Conservation (phyloP, 2,113 vertebrate genomes). For the Anoplopoma fimbria region DNA sequence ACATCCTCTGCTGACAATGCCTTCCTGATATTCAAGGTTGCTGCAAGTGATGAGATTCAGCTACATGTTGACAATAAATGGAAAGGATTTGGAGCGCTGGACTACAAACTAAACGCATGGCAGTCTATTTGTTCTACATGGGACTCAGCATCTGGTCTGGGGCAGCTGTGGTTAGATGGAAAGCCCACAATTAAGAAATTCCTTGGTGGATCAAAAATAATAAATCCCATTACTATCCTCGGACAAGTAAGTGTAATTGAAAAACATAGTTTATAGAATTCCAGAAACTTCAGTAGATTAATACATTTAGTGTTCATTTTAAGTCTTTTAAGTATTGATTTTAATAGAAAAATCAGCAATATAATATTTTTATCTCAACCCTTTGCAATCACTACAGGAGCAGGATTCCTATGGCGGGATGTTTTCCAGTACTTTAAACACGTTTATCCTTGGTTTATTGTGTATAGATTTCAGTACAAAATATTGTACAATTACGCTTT, state of each 20-base stretch:
- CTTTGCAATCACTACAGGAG: slow-evolving; percentile 23
- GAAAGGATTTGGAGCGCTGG: rapidly evolving
- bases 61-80: rapidly evolving
- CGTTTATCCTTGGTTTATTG: too few relatives aligned
- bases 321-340: background rate
- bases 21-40: slow-evolving; percentile 27
- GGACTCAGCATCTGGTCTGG: slow-evolving; percentile 44
- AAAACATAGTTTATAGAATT: background rate
- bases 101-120: slow-evolving; percentile 55
- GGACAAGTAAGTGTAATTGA: slow-evolving; percentile 12
- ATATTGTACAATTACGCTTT: too few relatives aligned
- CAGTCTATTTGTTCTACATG: slow-evolving; percentile 67
- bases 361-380: background rate
- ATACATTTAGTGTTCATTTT: background rate
- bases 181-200: background rate
- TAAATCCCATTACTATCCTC: background rate
- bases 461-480: too few relatives aligned
- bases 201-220: background rate
- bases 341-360: background rate
- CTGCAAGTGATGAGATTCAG: rapidly evolving
- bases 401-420: slow-evolving; percentile 60
- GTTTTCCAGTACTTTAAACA: slow-evolving; percentile 44
- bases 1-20: background rate
- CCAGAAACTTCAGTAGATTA: background rate
- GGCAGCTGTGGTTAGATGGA: slow-evolving; percentile 62